Percentiles rank a stretch among this genome's conserved stretches.
phyloP scores from a whole-genome alignment of 2,888 invertebrate genomes.

The Ametastegia equiseti region DNA sequence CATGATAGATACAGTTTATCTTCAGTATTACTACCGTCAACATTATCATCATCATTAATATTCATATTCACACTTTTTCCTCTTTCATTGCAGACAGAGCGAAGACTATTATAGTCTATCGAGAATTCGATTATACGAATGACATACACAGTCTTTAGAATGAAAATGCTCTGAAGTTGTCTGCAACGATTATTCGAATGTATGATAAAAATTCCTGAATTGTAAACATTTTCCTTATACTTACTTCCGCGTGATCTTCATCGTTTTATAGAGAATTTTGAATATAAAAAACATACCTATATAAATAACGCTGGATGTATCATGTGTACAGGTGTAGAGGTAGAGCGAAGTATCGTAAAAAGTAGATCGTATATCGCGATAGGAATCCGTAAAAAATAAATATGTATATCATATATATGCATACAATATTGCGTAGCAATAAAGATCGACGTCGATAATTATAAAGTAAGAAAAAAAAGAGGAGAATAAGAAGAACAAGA shows the following conservation, averaged over 20 bases:
- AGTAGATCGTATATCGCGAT: conserved; percentile 30
- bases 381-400: background rate
- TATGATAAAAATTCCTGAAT: too few relatives aligned
- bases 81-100: too few relatives aligned
- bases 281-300: background rate
- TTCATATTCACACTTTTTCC: too few relatives aligned
- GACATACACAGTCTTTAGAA: background rate
- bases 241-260: background rate
- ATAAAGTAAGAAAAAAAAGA: conserved; percentile 4
- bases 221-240: too few relatives aligned
- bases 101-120: background rate
- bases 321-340: too few relatives aligned
- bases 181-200: too few relatives aligned
- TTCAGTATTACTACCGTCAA: background rate
- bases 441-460: conserved; percentile 34
- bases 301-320: background rate
- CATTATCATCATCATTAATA: background rate
- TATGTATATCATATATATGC: background rate
- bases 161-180: too few relatives aligned
- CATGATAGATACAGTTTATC: conserved; percentile 9
- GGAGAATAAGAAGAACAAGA: background rate
- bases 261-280: background rate
- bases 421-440: conserved; percentile 3
- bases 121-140: background rate
- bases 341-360: conserved; percentile 30